Conservation (phyloP, 2,888 invertebrate species). For the Megastigmus dorsalis region DNA sequence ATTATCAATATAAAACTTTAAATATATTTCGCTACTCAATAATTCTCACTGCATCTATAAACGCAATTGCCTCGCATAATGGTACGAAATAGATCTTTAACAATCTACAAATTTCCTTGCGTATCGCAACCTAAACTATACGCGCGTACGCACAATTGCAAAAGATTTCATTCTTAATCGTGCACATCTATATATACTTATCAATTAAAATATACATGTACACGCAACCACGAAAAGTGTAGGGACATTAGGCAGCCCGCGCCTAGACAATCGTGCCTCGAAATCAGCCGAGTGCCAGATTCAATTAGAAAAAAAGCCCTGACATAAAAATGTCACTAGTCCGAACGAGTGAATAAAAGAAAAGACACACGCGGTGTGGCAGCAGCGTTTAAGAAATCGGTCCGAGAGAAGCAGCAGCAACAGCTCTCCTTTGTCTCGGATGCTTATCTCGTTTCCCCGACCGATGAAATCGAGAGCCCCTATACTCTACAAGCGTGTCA, state of each 20-base stretch:
- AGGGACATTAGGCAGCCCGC: too few species aligned
- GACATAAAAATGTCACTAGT: conserved; percentile 45
- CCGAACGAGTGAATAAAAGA: conserved; percentile 13
- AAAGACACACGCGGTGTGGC: too few species aligned
- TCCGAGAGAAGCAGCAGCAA: too few species aligned
- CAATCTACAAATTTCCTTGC: conserved; percentile 29
- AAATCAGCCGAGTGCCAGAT: background rate
- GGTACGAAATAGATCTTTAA: conserved; percentile 24
- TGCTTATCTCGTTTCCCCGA: too few species aligned
- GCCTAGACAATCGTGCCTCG: background rate
- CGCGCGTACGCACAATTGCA: conserved; percentile 15
- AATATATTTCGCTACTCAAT: conserved; percentile 15
- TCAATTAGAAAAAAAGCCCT: conserved; percentile 47
- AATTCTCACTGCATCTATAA: conserved; percentile 29
- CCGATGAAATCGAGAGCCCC: conserved; percentile 21
- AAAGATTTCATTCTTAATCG: conserved; percentile 34
- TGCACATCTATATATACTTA: background rate
- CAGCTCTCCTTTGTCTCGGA: conserved; percentile 12
- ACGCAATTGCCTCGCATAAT: conserved; percentile 9
- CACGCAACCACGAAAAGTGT: background rate
- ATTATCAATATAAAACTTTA: too few species aligned
- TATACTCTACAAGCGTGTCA: conserved; percentile 41
- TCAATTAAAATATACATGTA: background rate
- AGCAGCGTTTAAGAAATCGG: conserved; percentile 33
- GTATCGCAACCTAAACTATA: conserved; percentile 1